These are phyloP conservation scores for Synergus japonicus DNA, from an alignment of 2,888 invertebrate species.

Conservation along the genomic window DNA sequence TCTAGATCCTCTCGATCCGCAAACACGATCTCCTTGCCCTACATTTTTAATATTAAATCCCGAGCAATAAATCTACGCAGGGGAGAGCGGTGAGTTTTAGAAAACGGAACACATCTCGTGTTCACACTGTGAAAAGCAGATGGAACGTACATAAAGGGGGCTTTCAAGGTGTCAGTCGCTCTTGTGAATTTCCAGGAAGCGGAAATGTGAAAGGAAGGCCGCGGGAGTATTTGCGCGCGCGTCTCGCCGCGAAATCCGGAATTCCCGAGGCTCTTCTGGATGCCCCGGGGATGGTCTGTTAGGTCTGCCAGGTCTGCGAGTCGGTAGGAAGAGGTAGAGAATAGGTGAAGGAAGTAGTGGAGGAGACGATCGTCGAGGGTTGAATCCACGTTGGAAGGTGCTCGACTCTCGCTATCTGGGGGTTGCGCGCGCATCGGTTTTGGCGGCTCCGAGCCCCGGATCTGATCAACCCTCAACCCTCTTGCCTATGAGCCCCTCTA, in stretches of 20 bases:
- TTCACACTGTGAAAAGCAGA: not conserved
- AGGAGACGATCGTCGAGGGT: conserved; percentile 18
- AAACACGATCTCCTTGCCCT: not conserved
- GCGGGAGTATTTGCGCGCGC: conserved; percentile 12
- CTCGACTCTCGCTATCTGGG: conserved; percentile 23
- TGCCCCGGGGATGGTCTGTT: conserved; percentile 11
- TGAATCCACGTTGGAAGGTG: conserved; percentile 33
- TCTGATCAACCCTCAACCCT: conserved; percentile 1
- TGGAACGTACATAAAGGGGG: conserved; percentile 2
- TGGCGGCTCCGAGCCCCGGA: conserved; percentile 35
- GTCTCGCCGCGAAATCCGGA: conserved; percentile 12
- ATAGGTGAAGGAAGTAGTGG: conserved; percentile 17
- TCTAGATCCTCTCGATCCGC: not conserved
- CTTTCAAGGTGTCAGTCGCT: conserved; percentile 21
- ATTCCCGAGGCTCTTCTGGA: conserved; percentile 28
- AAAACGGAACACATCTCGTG: not conserved
- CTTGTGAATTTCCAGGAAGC: conserved; percentile 13
- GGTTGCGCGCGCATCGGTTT: conserved; percentile 36
- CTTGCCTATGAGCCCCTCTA: not conserved
- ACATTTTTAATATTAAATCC: not conserved
- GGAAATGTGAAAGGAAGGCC: conserved; percentile 10
- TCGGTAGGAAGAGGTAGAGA: not conserved
- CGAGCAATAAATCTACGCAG: not conserved
- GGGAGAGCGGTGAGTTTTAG: not conserved
- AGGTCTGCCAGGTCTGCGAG: conserved; percentile 22